Conservation (phyloP, 2,113 vertebrate genomes). For the Panthera uncia region DNA sequence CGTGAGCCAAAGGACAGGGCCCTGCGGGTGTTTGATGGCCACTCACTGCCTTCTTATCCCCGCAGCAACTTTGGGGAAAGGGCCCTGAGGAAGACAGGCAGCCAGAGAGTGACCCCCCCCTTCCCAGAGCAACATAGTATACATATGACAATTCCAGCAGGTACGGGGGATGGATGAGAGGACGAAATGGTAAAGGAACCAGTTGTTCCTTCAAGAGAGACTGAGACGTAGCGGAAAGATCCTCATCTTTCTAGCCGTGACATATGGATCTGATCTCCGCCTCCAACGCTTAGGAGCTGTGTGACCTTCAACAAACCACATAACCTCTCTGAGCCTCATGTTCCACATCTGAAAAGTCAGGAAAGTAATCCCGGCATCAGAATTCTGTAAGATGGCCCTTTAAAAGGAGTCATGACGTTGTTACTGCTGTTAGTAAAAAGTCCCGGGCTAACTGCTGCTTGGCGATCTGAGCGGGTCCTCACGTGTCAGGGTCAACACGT, state of each 20-base stretch:
- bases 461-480: neutral
- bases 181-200: no score
- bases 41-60: neutral
- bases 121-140: no score
- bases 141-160: neutral
- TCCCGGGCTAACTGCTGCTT: neutral
- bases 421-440: neutral
- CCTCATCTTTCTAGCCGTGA: neutral
- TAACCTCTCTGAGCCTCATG: neutral
- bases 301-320: neutral
- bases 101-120: neutral
- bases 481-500: neutral
- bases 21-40: neutral
- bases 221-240: neutral
- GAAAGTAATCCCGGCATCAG: neutral
- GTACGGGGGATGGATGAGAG: neutral
- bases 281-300: neutral
- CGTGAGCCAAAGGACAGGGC: neutral
- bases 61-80: neutral
- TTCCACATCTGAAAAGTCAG: neutral
- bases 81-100: neutral
- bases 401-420: neutral
- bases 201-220: neutral
- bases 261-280: neutral
- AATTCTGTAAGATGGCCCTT: neutral